These are phyloP conservation scores for Trematocara variabile DNA, from an alignment of 2,113 vertebrate species.

Conservation along the genomic window DNA sequence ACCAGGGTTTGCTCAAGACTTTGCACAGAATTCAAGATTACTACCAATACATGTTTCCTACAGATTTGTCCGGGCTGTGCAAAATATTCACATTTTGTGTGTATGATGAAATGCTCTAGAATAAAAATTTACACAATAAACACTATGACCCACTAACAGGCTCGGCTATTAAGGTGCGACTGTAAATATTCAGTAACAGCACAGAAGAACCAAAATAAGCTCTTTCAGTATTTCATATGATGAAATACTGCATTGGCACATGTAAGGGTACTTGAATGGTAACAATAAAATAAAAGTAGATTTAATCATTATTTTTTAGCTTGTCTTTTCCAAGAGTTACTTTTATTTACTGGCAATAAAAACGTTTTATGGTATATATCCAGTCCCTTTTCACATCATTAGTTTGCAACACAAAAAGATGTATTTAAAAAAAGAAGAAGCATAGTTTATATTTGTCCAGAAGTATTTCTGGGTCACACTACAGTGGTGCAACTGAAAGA, in stretches of 20 bases:
- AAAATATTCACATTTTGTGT: not conserved
- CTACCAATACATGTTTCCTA: not conserved
- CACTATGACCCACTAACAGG: not conserved
- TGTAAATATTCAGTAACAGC: not conserved
- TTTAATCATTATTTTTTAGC: not conserved
- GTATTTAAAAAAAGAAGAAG: accelerated
- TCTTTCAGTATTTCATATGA: not conserved
- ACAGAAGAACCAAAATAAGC: not conserved
- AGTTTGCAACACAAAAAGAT: not conserved
- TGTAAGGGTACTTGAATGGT: not conserved
- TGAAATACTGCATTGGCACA: not conserved
- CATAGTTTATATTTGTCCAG: not conserved
- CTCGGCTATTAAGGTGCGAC: not conserved
- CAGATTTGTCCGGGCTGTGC: not conserved
- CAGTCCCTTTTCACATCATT: not conserved
- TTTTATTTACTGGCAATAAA: not conserved
- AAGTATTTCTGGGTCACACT: not conserved
- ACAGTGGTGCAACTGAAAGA: not conserved
- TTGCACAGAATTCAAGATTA: not conserved
- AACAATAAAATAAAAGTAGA: not conserved
- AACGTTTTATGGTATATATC: not conserved
- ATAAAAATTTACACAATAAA: not conserved
- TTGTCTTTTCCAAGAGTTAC: not conserved
- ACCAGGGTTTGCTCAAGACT: not conserved
- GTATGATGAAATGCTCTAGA: not conserved